phyloP scores from a whole-genome alignment of 2,888 invertebrate genomes.

The Ormyrus thymus region DNA sequence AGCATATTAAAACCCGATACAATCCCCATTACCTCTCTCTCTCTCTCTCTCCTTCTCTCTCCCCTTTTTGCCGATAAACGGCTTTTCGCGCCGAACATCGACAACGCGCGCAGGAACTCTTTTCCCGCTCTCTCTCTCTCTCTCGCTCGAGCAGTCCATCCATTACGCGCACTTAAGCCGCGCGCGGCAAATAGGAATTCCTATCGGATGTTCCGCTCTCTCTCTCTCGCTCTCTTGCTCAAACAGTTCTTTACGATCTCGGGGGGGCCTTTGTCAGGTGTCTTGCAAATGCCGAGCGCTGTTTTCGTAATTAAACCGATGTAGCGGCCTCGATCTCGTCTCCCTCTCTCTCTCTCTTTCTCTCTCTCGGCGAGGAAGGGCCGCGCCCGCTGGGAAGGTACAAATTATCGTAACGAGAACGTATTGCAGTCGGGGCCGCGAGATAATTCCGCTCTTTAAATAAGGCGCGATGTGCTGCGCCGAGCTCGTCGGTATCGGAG shows the following conservation, averaged over 20 bases:
- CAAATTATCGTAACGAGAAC: conserved; percentile 41
- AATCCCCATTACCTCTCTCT: too few species aligned
- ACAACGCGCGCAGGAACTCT: neutral
- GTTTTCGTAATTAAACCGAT: conserved; percentile 40
- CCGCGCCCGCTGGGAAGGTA: conserved; percentile 8
- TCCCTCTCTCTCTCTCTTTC: neutral
- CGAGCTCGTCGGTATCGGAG: neutral
- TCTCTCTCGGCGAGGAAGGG: neutral
- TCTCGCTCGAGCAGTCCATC: neutral
- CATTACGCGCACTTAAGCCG: conserved; percentile 30
- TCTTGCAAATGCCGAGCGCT: conserved; percentile 23
- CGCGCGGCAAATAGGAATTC: conserved; percentile 22
- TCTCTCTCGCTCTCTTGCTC: neutral
- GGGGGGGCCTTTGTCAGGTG: neutral
- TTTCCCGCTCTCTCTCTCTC: too few species aligned
- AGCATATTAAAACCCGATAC: too few species aligned
- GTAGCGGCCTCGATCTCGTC: conserved; percentile 11
- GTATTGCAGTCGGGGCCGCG: neutral
- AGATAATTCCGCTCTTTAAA: conserved; percentile 41
- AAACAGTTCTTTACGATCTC: too few species aligned
- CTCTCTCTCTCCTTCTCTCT: neutral
- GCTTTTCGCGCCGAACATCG: neutral
- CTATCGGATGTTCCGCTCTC: conserved; percentile 19
- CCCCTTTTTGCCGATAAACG: neutral
- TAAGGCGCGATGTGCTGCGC: conserved; percentile 36